These are phyloP conservation scores for Standfussiana lucernea DNA, from an alignment of 2,888 invertebrate genomes.

Conservation along the genomic window DNA sequence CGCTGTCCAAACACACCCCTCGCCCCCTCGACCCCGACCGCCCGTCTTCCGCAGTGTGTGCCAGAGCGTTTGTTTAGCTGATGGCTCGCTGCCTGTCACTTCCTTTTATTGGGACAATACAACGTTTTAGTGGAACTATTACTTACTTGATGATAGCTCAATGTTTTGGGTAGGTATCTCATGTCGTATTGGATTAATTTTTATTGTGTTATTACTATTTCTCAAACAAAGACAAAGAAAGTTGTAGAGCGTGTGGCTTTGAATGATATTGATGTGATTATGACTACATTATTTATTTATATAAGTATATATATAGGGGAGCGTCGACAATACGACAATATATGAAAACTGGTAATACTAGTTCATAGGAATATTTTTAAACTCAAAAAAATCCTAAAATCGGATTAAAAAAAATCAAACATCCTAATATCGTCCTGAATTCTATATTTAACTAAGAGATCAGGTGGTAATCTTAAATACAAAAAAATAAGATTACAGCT, in stretches of 20 bases:
- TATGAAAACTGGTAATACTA: too few species aligned
- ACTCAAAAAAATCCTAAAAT: too few species aligned
- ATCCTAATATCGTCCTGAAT: too few species aligned
- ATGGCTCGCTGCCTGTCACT: conserved; percentile 69
- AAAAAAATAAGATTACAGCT: too few species aligned
- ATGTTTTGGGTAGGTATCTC: conserved; percentile 74
- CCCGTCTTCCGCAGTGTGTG: conserved; percentile 67
- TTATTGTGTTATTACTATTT: conserved; percentile 34
- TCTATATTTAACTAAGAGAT: too few species aligned
- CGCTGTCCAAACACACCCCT: conserved; percentile 80
- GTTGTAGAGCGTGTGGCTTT: background rate
- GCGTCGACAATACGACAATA: too few species aligned
- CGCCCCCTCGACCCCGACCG: conserved; percentile 59
- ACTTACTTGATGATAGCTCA: conserved; percentile 62
- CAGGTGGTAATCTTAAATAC: too few species aligned
- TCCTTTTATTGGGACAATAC: conserved; percentile 72
- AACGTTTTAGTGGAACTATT: conserved; percentile 67
- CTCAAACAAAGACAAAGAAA: conserved; percentile 13
- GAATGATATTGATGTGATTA: background rate
- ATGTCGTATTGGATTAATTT: conserved; percentile 67
- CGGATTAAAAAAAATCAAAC: too few species aligned
- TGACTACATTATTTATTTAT: too few species aligned
- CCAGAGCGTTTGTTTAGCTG: conserved; percentile 66
- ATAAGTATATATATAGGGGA: too few species aligned
- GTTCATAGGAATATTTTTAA: too few species aligned